Evolutionary conservation across 1,140 invertebrate species (phyloP).

Genomic region (Akabosia matsudoensis): DNA sequence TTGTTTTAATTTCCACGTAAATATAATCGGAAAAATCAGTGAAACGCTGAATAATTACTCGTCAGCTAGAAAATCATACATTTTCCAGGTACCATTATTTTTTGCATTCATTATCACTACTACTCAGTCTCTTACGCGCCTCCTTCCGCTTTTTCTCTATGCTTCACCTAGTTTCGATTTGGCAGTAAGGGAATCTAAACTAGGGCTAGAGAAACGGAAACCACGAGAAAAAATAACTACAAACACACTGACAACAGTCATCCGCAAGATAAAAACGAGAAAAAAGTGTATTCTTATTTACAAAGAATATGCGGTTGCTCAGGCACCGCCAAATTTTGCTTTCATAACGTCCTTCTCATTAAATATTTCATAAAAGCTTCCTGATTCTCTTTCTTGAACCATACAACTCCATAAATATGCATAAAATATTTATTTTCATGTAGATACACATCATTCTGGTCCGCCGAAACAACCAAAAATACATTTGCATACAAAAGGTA

Average conservation of each 20-base stretch:
- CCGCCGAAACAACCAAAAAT: background rate
- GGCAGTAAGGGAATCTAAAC: too few species aligned
- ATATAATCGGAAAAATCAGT: background rate
- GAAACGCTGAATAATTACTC: conserved; percentile 36
- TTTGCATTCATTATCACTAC: conserved; percentile 41
- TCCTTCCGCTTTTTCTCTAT: conserved; percentile 1
- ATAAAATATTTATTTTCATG: background rate
- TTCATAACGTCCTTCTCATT: too few species aligned
- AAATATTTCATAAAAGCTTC: background rate
- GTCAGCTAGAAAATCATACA: conserved; percentile 46
- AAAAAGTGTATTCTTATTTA: conserved; percentile 6
- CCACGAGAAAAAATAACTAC: background rate
- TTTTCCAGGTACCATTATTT: conserved; percentile 34
- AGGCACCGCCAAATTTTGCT: too few species aligned
- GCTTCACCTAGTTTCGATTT: too few species aligned
- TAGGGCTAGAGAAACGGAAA: too few species aligned
- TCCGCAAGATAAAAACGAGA: too few species aligned
- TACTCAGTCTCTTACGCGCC: background rate
- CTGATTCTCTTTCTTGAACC: background rate
- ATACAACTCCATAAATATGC: background rate
- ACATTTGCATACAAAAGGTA: background rate
- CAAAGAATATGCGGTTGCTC: too few species aligned
- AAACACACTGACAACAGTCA: too few species aligned
- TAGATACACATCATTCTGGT: background rate
- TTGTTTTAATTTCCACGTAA: too few species aligned